These are phyloP conservation scores for Drosophila sucinea DNA, from an alignment of 1,140 invertebrate species.

Conservation along the genomic window DNA sequence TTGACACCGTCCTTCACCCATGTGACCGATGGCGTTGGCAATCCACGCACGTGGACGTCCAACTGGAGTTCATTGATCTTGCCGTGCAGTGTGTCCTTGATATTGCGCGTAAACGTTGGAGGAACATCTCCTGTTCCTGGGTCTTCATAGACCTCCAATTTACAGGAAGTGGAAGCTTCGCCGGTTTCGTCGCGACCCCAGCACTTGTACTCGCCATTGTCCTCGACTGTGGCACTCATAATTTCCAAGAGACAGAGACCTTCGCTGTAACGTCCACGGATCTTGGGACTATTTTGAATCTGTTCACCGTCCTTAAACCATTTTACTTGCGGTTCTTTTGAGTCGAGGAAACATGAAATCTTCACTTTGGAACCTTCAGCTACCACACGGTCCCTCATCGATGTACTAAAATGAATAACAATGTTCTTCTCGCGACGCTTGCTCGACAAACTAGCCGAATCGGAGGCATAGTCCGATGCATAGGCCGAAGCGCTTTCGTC, in stretches of 20 bases:
- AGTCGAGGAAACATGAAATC: slow-evolving; percentile 93
- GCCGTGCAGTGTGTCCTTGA: slow-evolving; percentile 87
- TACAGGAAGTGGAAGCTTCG: slow-evolving; percentile 71
- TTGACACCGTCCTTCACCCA: slow-evolving; percentile 91
- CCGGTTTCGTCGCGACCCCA: slow-evolving; percentile 85
- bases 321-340: slow-evolving; percentile 88
- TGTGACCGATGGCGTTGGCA: slow-evolving; percentile 88
- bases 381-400: slow-evolving; percentile 89
- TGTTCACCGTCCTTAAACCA: slow-evolving; percentile 89
- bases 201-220: slow-evolving; percentile 87
- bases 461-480: slow-evolving; percentile 67
- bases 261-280: slow-evolving; percentile 85
- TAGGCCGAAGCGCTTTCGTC: slow-evolving; percentile 56
- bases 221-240: slow-evolving; percentile 84
- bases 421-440: slow-evolving; percentile 78
- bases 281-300: slow-evolving; percentile 82
- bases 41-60: slow-evolving; percentile 89
- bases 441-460: slow-evolving; percentile 70
- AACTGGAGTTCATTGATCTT: slow-evolving; percentile 89
- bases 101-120: slow-evolving; percentile 81
- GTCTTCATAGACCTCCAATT: slow-evolving; percentile 71
- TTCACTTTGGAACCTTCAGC: slow-evolving; percentile 90
- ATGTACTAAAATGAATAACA: slow-evolving; percentile 78
- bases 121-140: slow-evolving; percentile 78
- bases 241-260: slow-evolving; percentile 87